These are phyloP conservation scores for Allobates femoralis DNA, from an alignment of 2,797 vertebrate genomes.

Conservation along the genomic window DNA sequence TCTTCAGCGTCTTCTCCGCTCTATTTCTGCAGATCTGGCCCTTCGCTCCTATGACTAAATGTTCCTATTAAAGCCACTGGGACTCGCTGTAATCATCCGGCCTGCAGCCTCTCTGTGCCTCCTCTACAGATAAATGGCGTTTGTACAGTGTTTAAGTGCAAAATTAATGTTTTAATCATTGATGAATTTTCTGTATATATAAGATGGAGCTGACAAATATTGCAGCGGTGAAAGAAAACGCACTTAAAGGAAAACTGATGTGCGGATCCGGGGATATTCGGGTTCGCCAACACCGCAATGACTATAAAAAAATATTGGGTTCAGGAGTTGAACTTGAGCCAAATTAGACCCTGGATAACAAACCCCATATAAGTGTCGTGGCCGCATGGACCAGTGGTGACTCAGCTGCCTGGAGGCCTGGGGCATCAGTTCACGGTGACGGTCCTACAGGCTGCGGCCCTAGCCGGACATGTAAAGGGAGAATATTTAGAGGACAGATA, in stretches of 20 bases:
- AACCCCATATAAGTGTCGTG: too few species aligned
- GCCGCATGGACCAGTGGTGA: too few species aligned
- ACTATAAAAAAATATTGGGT: too few species aligned
- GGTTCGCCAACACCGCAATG: too few species aligned
- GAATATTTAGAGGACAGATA: too few species aligned
- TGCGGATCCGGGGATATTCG: too few species aligned
- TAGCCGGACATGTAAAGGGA: too few species aligned
- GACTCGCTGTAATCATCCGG: background rate
- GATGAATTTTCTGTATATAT: background rate
- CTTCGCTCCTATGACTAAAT: background rate
- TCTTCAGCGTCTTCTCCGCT: background rate
- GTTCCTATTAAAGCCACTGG: conserved; percentile 16
- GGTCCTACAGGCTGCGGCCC: too few species aligned
- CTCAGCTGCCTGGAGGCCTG: too few species aligned
- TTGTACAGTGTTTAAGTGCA: conserved; percentile 3
- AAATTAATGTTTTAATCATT: conserved; percentile 12
- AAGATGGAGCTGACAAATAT: background rate
- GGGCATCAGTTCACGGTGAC: too few species aligned
- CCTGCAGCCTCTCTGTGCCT: background rate
- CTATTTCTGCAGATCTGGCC: background rate
- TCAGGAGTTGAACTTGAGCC: too few species aligned
- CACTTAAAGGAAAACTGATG: background rate
- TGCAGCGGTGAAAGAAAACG: background rate
- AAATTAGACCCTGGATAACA: too few species aligned
- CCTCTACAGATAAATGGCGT: background rate